phyloP scores from a whole-genome alignment of 2,113 vertebrate genomes.

The Eolophus roseicapilla region DNA sequence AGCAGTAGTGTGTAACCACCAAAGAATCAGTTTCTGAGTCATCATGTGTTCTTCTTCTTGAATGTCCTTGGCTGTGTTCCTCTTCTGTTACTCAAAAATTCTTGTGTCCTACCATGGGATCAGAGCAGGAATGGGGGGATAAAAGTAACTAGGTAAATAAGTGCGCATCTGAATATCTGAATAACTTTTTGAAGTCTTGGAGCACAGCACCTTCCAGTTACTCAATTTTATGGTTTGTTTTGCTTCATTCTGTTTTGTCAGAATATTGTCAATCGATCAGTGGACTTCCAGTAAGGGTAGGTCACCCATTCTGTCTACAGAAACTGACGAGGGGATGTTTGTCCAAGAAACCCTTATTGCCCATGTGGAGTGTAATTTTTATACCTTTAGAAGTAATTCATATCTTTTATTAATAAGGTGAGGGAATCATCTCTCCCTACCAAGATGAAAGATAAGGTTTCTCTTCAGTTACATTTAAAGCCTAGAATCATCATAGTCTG shows the following conservation, averaged over 20 bases:
- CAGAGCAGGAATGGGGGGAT: not conserved
- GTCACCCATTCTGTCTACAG: not conserved
- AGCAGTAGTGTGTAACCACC: not conserved
- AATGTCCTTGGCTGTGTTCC: not conserved
- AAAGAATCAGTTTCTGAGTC: not conserved
- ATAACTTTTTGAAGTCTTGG: not conserved
- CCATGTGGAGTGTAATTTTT: not conserved
- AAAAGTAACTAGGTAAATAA: not conserved
- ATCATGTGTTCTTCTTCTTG: not conserved
- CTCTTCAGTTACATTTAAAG: not conserved
- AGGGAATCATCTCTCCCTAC: not conserved
- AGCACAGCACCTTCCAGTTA: not conserved
- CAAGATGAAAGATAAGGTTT: not conserved
- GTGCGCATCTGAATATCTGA: not conserved
- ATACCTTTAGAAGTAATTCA: not conserved
- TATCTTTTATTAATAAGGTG: not conserved
- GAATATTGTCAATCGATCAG: not conserved
- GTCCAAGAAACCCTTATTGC: not conserved
- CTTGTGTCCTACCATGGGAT: not conserved
- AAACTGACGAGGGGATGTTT: not conserved
- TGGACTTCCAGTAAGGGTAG: not conserved
- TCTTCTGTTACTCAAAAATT: not conserved
- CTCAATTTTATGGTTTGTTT: not conserved
- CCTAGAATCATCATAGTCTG: not conserved
- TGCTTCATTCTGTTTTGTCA: not conserved